Base-by-base conservation (phyloP, 2,113 vertebrate species). In the Hypomesus transpacificus region DNA sequence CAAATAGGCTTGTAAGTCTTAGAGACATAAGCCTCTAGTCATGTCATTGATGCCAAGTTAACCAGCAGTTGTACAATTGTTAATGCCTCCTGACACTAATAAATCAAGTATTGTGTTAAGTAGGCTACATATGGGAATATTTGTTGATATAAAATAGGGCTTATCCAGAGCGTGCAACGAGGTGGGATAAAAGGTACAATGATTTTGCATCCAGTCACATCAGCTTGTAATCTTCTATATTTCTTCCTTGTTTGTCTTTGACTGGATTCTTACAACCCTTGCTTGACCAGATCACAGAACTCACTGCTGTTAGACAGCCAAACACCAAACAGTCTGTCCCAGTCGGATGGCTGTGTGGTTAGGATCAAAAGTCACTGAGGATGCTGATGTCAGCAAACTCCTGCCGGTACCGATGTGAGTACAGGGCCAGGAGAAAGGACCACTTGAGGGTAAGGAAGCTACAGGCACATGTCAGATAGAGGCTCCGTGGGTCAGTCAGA, bases 321-420 rank as follows among this genome's bases (percentile, higher is more conserved):
- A 71, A 66, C 60, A 66, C 26, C 16, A 68, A 51, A 56, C 73
- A 82, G 77, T 80, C 73, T 70, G 71, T 63, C 8, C 2, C 46
- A 66, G 74, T 24, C 65, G 53, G 3, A 31, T n/a, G 34, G 63
- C 28, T 46, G 31, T 69, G 31, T 34, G 31, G 31, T 59, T 24
- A 59, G 3, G 68, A 80, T 93, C 89, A 97, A 91, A 98, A 97
- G 84, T 98, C 96, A 65, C 96, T 96, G 80, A 98, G 96, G 90
- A 97, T 97, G 83, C 95, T 97, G 92, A 98, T 96, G 89, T 98
- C 96, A 0, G 95, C 96, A 21, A 97, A 98, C 87, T 97, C 95
- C 1, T 93, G 93, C 14, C 92, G 88, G 90, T 98, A 98, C 28
- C 94, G 93, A 78, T 95, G 82, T 0, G 96, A 92, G 1, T 95